Percentiles rank a stretch among this genome's conserved stretches.
These are phyloP conservation scores for Molossus molossus DNA, from an alignment of 2,797 vertebrate species.

Conservation along the genomic window DNA sequence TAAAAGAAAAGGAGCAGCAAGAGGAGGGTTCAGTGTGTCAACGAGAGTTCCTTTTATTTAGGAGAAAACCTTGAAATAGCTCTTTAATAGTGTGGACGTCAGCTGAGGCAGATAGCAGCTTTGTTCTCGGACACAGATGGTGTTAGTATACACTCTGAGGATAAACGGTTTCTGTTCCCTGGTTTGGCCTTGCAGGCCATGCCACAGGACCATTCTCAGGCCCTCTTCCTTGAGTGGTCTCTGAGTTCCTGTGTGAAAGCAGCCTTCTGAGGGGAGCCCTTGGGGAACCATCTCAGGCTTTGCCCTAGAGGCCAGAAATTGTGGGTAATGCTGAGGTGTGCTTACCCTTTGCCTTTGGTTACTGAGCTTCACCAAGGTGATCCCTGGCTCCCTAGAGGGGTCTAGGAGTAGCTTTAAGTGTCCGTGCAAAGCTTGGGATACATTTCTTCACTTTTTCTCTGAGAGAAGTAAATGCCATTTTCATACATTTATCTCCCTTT, in stretches of 20 bases:
- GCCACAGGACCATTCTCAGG: background rate
- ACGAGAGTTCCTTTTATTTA: conserved; percentile 41
- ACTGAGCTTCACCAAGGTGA: background rate
- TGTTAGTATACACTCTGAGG: background rate
- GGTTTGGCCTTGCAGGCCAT: background rate
- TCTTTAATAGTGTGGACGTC: background rate
- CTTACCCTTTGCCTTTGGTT: background rate
- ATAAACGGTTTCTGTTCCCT: background rate
- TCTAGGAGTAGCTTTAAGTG: background rate
- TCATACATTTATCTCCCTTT: background rate
- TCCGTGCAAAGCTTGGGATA: background rate
- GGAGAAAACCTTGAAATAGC: conserved; percentile 5
- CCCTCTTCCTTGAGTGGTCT: background rate
- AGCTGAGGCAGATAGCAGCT: background rate
- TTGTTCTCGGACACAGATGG: background rate
- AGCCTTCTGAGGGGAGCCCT: background rate
- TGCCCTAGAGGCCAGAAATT: background rate
- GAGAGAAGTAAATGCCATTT: background rate
- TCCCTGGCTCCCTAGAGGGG: background rate
- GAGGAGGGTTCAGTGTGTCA: background rate
- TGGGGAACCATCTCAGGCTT: background rate
- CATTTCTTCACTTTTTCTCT: background rate
- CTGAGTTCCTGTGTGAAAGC: background rate
- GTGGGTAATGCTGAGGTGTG: background rate
- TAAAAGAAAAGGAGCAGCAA: background rate